Evolutionary conservation across 2,797 vertebrate species (phyloP).

Genomic region (Rhadinocentrus ornatus): DNA sequence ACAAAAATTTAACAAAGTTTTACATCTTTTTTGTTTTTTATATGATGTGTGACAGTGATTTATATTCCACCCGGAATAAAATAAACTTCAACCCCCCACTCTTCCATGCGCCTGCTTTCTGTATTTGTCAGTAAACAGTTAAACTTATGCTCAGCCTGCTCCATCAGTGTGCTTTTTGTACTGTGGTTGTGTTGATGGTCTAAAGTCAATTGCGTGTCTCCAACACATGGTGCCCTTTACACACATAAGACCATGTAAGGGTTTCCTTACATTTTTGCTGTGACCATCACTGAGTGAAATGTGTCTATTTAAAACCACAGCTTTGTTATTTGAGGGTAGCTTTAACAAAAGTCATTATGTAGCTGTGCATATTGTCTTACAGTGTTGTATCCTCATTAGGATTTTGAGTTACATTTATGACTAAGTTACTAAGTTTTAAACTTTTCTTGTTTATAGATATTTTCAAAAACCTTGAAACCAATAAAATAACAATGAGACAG

Average conservation of each 20-base stretch:
- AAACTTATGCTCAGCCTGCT: background rate
- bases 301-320: constrained; percentile 28
- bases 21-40: background rate
- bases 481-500: no score
- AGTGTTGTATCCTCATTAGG: background rate
- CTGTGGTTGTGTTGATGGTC: constrained; percentile 28
- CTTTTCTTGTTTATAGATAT: no score
- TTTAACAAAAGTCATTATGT: background rate
- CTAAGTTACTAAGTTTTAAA: no score
- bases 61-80: background rate
- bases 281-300: constrained; percentile 9
- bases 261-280: constrained; percentile 35
- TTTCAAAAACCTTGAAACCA: no score
- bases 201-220: constrained; percentile 24
- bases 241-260: constrained; percentile 20
- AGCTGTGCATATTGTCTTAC: background rate
- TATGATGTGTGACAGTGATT: background rate
- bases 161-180: constrained; percentile 42
- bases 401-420: background rate
- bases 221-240: constrained; percentile 59
- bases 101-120: background rate
- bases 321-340: background rate
- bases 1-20: background rate
- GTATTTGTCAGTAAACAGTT: constrained; percentile 21
- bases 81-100: no score